Evolutionary conservation across 2,797 vertebrate genomes (phyloP).

Genomic region (Odontamblyopus rebecca): DNA sequence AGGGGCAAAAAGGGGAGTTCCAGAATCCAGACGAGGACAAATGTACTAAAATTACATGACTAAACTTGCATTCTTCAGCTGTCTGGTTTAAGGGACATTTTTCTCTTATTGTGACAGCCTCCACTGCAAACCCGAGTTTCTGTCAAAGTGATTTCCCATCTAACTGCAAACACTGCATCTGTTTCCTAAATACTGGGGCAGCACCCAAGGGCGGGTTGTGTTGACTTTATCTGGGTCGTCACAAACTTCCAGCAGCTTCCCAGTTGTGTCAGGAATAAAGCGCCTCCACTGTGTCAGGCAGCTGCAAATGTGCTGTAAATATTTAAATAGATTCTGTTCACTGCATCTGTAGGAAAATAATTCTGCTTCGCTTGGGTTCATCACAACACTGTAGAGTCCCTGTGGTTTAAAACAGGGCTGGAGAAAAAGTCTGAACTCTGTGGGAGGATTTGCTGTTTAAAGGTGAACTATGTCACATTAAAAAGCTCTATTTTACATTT

Average conservation of each 20-base stretch:
- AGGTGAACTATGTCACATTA: too few relatives aligned
- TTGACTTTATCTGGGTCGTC: constrained; percentile 1
- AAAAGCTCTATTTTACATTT: too few relatives aligned
- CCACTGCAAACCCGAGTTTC: too few relatives aligned
- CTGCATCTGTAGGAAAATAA: neutral
- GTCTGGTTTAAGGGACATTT: neutral
- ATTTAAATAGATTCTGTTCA: neutral
- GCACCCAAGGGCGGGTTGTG: neutral
- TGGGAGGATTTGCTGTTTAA: too few relatives aligned
- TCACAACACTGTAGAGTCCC: neutral
- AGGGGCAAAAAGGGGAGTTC: too few relatives aligned
- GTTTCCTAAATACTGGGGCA: constrained; percentile 4
- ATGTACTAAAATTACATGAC: too few relatives aligned
- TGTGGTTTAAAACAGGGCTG: too few relatives aligned
- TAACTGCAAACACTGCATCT: too few relatives aligned
- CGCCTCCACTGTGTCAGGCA: neutral
- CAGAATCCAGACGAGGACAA: too few relatives aligned
- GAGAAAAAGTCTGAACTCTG: too few relatives aligned
- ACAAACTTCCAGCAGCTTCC: neutral
- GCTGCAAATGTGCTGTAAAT: neutral
- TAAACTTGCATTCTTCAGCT: neutral
- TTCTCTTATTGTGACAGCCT: neutral
- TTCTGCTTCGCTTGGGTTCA: neutral
- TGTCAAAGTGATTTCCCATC: neutral
- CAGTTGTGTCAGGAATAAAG: neutral